phyloP scores from a whole-genome alignment of 2,113 vertebrate species.

The Bettongia penicillata region DNA sequence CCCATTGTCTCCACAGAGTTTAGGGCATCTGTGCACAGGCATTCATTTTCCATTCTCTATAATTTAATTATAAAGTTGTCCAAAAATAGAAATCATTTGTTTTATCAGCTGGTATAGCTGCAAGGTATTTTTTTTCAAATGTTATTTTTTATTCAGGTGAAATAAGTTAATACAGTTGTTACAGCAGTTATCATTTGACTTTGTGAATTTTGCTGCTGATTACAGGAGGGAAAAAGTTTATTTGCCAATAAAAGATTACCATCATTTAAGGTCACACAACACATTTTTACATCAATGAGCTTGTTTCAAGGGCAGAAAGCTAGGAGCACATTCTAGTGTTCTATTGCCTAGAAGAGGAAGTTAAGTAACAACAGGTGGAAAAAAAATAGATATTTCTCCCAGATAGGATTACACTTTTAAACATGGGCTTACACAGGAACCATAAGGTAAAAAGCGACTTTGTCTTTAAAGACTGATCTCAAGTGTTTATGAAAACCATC shows the following conservation, averaged over 20 bases:
- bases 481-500: neutral
- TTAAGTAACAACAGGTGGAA: neutral
- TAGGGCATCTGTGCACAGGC: slow-evolving; percentile 64
- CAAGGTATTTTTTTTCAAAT: slow-evolving; percentile 88
- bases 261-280: slow-evolving; percentile 55
- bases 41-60: slow-evolving; percentile 83
- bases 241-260: slow-evolving; percentile 65
- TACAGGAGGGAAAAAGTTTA: slow-evolving; percentile 53
- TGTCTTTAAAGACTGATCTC: neutral
- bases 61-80: slow-evolving; percentile 87
- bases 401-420: neutral
- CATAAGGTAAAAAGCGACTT: neutral
- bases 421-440: neutral
- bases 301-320: slow-evolving; percentile 27
- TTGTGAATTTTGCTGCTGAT: slow-evolving; percentile 67
- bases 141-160: slow-evolving; percentile 84
- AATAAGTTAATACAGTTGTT: slow-evolving; percentile 84
- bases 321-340: neutral
- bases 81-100: slow-evolving; percentile 86
- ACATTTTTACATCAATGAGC: slow-evolving; percentile 14
- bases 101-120: slow-evolving; percentile 88
- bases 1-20: neutral
- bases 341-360: neutral
- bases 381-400: neutral
- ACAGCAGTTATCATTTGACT: slow-evolving; percentile 79